Base-by-base conservation (phyloP, 2,797 vertebrate genomes). In the Semaprochilodus insignis region DNA sequence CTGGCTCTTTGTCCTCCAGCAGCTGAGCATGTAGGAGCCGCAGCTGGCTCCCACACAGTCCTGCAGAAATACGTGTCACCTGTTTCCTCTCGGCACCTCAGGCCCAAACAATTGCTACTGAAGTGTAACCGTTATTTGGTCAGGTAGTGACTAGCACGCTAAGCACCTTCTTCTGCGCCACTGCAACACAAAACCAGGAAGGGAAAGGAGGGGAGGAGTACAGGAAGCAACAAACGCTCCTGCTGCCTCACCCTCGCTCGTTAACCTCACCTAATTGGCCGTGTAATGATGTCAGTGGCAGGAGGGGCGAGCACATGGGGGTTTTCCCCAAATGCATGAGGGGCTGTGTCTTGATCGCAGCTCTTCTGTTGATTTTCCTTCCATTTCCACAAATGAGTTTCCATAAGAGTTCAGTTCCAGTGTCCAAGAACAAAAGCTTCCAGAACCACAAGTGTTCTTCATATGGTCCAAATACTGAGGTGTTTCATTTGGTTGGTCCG, bases 241-340 rank as follows among this genome's bases (percentile, higher is more conserved):
- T 25, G 81, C 85, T 87, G 86, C 80, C 72, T 66, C 66, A 78
- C 81, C 73, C 63, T 76, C 83, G 81, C 90, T 88, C 36, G 81
- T 83, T 93, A 94, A 94, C 95, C 95, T 90, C 90, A 91, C 88
- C 93, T 96, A 95, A 96, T 95, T 96, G 96, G 94, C 94, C 95
- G 90, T 94, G 92, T 95, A 96, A 96, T 94, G 94, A 95, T 94
- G 89, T 93, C 91, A 95, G 94, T 91, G 92, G 72, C 0, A 67
- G 65, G 34, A 23, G 21, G 3, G 3, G 6, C 11, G 3, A 21
- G 34, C 7, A 5, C 34, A 11, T 2, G 14, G 60, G 23, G 0
- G 59, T 4, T 34, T 5, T 13, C 34, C 34, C 19, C 66, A 69
- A 15, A 17, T 65, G 25, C 27, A 17, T 10, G 23, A 27, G 23